phyloP scores from a whole-genome alignment of 2,797 vertebrate species.

The Macroramphosus scolopax region DNA sequence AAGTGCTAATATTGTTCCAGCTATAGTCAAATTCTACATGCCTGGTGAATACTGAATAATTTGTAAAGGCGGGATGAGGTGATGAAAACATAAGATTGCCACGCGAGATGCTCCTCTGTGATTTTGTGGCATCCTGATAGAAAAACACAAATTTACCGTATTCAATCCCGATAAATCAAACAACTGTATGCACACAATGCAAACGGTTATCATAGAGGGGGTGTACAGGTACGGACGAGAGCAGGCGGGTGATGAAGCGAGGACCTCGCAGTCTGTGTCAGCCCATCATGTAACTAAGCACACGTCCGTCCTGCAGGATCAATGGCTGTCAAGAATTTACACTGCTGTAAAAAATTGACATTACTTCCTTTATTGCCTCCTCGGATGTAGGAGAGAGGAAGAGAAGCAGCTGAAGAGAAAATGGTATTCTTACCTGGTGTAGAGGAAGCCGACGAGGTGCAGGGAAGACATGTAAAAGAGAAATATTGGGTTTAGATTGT shows the following conservation, averaged over 20 bases:
- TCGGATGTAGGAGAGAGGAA: constrained; percentile 10
- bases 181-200: neutral
- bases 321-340: constrained; percentile 65
- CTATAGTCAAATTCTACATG: neutral
- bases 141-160: neutral
- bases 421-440: constrained; percentile 65
- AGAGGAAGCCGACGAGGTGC: constrained; percentile 1
- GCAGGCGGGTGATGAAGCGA: no score
- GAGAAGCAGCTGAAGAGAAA: neutral
- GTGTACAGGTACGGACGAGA: no score
- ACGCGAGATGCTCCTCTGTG: no score
- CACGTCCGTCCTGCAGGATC: constrained; percentile 48
- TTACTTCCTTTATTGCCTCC: constrained; percentile 33
- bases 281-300: constrained; percentile 9
- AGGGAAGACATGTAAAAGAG: constrained; percentile 50
- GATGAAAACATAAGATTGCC: constrained; percentile 4
- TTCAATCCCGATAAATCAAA: neutral
- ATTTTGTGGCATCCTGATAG: neutral
- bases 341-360: constrained; percentile 60
- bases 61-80: constrained; percentile 3
- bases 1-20: constrained; percentile 19
- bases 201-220: neutral
- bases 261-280: constrained; percentile 3
- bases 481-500: constrained; percentile 5
- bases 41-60: constrained; percentile 18